Evolutionary conservation across 2,888 invertebrate species (phyloP).

Genomic region (Ellobium chinense): DNA sequence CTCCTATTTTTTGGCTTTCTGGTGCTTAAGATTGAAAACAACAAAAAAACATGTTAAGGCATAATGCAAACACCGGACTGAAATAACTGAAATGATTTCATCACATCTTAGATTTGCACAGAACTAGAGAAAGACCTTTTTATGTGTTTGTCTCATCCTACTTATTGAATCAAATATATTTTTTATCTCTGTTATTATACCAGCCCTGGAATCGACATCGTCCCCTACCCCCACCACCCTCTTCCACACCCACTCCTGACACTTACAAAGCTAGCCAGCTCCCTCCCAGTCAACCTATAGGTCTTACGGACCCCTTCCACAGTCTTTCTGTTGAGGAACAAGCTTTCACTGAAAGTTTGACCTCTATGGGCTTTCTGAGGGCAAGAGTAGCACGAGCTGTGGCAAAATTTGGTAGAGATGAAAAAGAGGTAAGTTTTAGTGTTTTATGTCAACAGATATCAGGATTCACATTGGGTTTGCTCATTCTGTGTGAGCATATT

Average conservation of each 20-base stretch:
- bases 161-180: not conserved
- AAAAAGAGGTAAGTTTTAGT: slow-evolving; percentile 90
- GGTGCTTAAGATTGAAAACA: too few species aligned
- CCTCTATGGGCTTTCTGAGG: slow-evolving; percentile 93
- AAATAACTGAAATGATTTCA: too few species aligned
- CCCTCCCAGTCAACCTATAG: slow-evolving; percentile 38
- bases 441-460: too few species aligned
- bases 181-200: slow-evolving; percentile 12
- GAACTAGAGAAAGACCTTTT: too few species aligned
- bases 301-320: slow-evolving; percentile 64
- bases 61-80: too few species aligned
- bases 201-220: slow-evolving; percentile 67
- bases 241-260: not conserved
- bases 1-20: too few species aligned
- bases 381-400: slow-evolving; percentile 90
- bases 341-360: slow-evolving; percentile 86
- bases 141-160: not conserved
- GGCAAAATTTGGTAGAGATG: slow-evolving; percentile 87
- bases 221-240: slow-evolving; percentile 58
- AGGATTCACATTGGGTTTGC: too few species aligned
- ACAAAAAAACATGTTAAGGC: too few species aligned
- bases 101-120: too few species aligned
- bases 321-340: slow-evolving; percentile 82
- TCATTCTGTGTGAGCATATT: too few species aligned
- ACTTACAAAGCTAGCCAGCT: slow-evolving; percentile 16